A percentile compares a stretch with the other conserved stretches of the same genome.
Conservation (phyloP, 2,888 invertebrate species). For the Temnothorax unifasciatus region DNA sequence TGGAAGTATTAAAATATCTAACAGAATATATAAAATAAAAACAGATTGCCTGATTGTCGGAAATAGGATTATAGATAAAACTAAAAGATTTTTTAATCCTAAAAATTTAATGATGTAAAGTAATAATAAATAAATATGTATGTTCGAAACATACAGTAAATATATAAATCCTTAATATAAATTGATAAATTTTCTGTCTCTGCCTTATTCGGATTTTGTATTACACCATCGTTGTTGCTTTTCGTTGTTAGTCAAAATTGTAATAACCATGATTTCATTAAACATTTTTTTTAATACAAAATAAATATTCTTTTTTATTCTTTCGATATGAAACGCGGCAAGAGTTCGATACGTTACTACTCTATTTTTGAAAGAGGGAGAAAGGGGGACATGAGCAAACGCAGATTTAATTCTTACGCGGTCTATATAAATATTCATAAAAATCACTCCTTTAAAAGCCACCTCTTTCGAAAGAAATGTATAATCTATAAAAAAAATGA, state of each 20-base stretch:
- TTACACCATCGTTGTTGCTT: background rate
- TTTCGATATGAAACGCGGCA: background rate
- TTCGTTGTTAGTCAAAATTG: background rate
- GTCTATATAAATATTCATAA: background rate
- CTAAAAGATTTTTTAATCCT: constrained; percentile 21
- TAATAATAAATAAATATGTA: constrained; percentile 44
- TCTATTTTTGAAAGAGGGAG: constrained; percentile 19
- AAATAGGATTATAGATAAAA: background rate
- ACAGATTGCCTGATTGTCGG: background rate
- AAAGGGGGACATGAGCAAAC: constrained; percentile 5
- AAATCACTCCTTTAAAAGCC: background rate
- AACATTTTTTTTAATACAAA: constrained; percentile 2
- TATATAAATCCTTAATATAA: background rate
- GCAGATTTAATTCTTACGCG: background rate
- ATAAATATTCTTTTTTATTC: constrained; percentile 19
- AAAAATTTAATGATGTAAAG: constrained; percentile 69
- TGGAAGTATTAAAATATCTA: background rate
- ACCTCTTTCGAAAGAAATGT: background rate
- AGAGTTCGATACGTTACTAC: constrained; percentile 1
- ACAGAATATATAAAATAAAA: background rate
- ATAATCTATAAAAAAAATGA: background rate
- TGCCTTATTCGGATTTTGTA: background rate
- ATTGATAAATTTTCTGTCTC: background rate
- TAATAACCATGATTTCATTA: background rate
- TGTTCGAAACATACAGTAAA: background rate